These are phyloP conservation scores for Pogonomyrmex californicus DNA, from an alignment of 1,140 invertebrate species.

Conservation along the genomic window DNA sequence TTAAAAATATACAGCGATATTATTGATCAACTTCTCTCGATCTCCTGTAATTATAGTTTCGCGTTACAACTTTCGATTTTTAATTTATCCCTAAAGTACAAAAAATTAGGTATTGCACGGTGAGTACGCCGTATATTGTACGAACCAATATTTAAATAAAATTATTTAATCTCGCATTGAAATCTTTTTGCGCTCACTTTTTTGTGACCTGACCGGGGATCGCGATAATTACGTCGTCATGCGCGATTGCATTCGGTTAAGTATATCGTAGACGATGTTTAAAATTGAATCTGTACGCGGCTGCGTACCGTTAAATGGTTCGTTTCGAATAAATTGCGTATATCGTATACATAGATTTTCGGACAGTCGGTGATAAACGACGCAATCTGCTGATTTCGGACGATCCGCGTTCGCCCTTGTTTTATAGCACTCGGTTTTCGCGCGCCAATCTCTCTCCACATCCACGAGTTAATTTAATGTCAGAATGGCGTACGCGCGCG, in stretches of 20 bases:
- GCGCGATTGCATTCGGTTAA: conserved; percentile 17
- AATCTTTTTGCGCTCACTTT: not conserved
- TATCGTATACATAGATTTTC: conserved; percentile 53
- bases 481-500: conserved; percentile 41
- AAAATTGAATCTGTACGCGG: not conserved
- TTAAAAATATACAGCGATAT: conserved; percentile 1
- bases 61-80: not conserved
- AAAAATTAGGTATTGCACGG: not conserved
- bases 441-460: conserved; percentile 31
- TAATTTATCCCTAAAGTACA: not conserved
- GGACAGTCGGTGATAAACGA: conserved; percentile 58
- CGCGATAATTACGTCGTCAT: conserved; percentile 17
- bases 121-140: not conserved
- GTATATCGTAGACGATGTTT: not conserved
- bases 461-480: conserved; percentile 58
- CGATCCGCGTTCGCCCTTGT: conserved; percentile 32
- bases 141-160: conserved; percentile 15
- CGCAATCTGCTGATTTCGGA: conserved; percentile 58
- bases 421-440: conserved; percentile 42
- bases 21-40: not conserved
- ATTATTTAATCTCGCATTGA: not conserved
- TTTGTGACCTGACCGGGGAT: not conserved
- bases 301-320: conserved; percentile 19
- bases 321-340: conserved; percentile 33
- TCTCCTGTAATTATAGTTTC: not conserved